Evolutionary conservation across 2,888 invertebrate species (phyloP).

Genomic region (Lymantria monacha): DNA sequence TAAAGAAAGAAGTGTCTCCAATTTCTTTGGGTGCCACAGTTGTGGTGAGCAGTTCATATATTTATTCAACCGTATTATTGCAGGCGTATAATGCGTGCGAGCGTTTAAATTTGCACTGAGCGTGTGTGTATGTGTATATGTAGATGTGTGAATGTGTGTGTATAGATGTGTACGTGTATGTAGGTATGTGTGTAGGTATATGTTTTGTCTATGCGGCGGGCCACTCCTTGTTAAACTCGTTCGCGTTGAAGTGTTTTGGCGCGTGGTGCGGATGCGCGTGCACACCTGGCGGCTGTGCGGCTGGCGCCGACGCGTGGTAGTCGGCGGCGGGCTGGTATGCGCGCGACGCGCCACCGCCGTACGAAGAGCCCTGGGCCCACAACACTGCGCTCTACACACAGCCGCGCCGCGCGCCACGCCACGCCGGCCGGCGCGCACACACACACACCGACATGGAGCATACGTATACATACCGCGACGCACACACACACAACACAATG

Average conservation of each 20-base stretch:
- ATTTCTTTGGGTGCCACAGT: too few species aligned
- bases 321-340: conserved; percentile 63
- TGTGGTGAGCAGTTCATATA: too few species aligned
- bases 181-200: conserved; percentile 4
- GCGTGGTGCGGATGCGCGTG: conserved; percentile 78
- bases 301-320: conserved; percentile 69
- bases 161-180: conserved; percentile 2
- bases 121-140: too few species aligned
- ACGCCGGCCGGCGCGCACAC: not conserved
- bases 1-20: too few species aligned
- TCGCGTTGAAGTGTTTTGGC: conserved; percentile 79
- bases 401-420: not conserved
- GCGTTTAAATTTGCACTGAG: too few species aligned
- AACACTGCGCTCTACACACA: not conserved
- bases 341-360: conserved; percentile 76
- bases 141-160: conserved; percentile 2
- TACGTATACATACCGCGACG: conserved; percentile 12
- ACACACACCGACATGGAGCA: not conserved
- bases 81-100: too few species aligned
- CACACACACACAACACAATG: not conserved
- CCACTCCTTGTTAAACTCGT: conserved; percentile 82
- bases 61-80: too few species aligned
- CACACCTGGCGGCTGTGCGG: conserved; percentile 76
- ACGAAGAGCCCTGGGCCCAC: conserved; percentile 69
- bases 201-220: conserved; percentile 66